Conservation (phyloP, 2,113 vertebrate genomes). For the Tyto alba region DNA sequence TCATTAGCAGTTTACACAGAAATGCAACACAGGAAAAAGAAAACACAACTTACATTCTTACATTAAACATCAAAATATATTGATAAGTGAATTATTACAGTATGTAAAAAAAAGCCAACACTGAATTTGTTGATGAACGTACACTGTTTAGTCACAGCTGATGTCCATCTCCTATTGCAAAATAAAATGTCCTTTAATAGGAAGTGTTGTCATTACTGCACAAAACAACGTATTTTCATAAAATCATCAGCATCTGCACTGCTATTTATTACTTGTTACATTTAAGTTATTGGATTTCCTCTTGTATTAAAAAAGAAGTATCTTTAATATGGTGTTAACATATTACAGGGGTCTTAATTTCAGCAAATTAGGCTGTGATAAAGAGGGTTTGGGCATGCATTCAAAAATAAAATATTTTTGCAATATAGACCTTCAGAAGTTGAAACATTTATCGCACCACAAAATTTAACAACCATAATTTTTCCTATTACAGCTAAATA, state of each 20-base stretch:
- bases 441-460: neutral
- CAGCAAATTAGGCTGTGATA: neutral
- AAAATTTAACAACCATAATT: neutral
- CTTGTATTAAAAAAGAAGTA: neutral
- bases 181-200: constrained; percentile 9
- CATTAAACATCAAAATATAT: neutral
- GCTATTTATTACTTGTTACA: constrained; percentile 6
- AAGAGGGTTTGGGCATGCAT: neutral
- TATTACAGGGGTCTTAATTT: neutral
- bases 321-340: neutral
- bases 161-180: constrained; percentile 4
- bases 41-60: neutral
- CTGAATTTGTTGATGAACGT: constrained; percentile 3
- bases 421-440: neutral
- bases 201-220: neutral
- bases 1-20: neutral
- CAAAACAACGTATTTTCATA: constrained; percentile 40
- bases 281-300: constrained; percentile 4
- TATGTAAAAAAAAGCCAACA: neutral
- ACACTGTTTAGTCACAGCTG: neutral
- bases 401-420: neutral
- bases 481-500: neutral
- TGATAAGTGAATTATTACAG: neutral
- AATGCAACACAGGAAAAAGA: neutral
- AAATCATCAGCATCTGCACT: constrained; percentile 1